Conservation (phyloP, 2,797 vertebrate species). For the Sebastes nivosus region DNA sequence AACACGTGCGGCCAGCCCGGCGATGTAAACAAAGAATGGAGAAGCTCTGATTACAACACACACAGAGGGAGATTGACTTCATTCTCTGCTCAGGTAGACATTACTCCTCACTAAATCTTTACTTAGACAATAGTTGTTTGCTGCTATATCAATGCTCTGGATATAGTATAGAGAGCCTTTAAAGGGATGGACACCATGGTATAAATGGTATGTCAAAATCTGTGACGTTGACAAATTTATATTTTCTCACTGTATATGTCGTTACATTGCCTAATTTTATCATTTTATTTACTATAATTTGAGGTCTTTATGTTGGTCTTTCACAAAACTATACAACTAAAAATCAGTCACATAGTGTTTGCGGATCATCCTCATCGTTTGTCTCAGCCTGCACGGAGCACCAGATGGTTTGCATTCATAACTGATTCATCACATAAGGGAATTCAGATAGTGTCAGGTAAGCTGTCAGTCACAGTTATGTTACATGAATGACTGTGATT, state of each 20-base stretch:
- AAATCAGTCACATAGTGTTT: not conserved
- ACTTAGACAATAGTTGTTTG: no score
- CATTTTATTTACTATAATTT: not conserved
- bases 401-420: conserved; percentile 15
- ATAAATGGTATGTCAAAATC: not conserved
- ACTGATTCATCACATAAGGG: not conserved
- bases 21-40: no score
- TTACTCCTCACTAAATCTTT: no score
- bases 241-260: not conserved
- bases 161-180: no score
- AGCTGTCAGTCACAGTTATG: conserved; percentile 10
- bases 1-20: no score
- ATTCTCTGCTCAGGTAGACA: no score
- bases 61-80: no score
- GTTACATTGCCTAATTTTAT: not conserved
- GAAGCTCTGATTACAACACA: no score
- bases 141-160: no score
- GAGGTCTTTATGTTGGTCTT: not conserved
- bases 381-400: not conserved
- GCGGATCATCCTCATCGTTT: not conserved
- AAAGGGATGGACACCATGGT: no score
- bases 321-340: not conserved
- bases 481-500: not conserved
- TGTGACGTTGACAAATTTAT: not conserved
- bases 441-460: conserved; percentile 16